Evolutionary conservation across 2,888 invertebrate genomes (phyloP).

Genomic region (Scaptomyza flava): DNA sequence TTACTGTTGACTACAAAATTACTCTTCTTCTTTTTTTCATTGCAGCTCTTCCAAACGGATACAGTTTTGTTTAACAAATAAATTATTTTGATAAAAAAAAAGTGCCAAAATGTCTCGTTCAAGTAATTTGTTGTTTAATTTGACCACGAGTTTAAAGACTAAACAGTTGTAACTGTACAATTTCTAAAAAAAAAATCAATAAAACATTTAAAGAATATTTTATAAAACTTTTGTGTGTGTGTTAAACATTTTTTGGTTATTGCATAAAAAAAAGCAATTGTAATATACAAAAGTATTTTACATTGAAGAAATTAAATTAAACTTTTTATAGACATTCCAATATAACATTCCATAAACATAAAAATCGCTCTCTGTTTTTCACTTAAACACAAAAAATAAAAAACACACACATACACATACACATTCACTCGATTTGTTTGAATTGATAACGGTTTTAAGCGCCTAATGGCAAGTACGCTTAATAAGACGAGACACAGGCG

Average conservation of each 20-base stretch:
- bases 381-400: neutral
- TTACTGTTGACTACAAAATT: constrained; percentile 24
- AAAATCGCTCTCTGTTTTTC: constrained; percentile 1
- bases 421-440: constrained; percentile 32
- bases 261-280: too few relatives aligned
- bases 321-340: neutral
- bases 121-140: constrained; percentile 75
- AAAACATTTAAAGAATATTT: constrained; percentile 5
- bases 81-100: constrained; percentile 10
- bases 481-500: constrained; percentile 90
- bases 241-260: too few relatives aligned
- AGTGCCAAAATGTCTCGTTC: constrained; percentile 77
- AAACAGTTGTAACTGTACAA: constrained; percentile 72
- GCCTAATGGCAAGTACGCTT: constrained; percentile 85
- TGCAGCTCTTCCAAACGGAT: constrained; percentile 46
- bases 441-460: constrained; percentile 66
- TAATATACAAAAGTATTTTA: too few relatives aligned
- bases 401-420: neutral
- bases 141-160: constrained; percentile 75
- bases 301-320: too few relatives aligned
- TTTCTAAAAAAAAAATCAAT: constrained; percentile 1
- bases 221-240: neutral
- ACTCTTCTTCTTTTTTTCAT: constrained; percentile 39
- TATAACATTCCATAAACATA: constrained; percentile 15
- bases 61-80: constrained; percentile 3